Percentiles rank a stretch among this genome's conserved stretches.
phyloP scores from a whole-genome alignment of 2,888 invertebrate species.

The Metallyticus violacea region DNA sequence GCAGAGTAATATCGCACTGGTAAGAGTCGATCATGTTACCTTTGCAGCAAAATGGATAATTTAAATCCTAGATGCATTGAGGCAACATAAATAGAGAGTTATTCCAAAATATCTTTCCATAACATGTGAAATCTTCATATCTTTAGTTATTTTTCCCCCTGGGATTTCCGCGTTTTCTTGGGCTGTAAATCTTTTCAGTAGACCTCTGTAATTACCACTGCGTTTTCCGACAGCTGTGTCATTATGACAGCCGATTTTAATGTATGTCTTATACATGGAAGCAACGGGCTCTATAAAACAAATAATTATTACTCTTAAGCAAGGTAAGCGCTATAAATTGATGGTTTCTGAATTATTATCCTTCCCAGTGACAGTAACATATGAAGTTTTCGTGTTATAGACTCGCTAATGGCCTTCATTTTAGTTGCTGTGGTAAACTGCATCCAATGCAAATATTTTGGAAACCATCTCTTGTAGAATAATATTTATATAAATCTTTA shows the following conservation, averaged over 20 bases:
- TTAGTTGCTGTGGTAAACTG: background rate
- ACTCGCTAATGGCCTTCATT: background rate
- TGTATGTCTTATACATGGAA: background rate
- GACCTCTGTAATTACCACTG: background rate
- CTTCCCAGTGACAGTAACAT: background rate
- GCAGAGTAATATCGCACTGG: too few species aligned
- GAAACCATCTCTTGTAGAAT: background rate
- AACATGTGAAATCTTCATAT: too few species aligned
- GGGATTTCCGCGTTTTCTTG: background rate
- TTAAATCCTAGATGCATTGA: too few species aligned
- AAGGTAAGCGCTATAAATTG: background rate
- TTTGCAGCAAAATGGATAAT: too few species aligned
- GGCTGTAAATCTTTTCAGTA: background rate
- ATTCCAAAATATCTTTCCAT: too few species aligned
- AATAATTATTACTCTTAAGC: background rate
- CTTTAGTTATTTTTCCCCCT: too few species aligned
- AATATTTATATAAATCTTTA: background rate
- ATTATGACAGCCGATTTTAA: background rate
- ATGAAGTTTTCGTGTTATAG: background rate
- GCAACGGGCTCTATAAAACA: background rate
- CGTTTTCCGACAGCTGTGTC: background rate
- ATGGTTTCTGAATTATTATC: background rate
- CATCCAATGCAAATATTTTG: background rate
- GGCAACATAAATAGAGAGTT: too few species aligned
- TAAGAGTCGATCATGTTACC: too few species aligned